Base-by-base conservation (phyloP, 1,140 invertebrate genomes). In the Limonius californicus region DNA sequence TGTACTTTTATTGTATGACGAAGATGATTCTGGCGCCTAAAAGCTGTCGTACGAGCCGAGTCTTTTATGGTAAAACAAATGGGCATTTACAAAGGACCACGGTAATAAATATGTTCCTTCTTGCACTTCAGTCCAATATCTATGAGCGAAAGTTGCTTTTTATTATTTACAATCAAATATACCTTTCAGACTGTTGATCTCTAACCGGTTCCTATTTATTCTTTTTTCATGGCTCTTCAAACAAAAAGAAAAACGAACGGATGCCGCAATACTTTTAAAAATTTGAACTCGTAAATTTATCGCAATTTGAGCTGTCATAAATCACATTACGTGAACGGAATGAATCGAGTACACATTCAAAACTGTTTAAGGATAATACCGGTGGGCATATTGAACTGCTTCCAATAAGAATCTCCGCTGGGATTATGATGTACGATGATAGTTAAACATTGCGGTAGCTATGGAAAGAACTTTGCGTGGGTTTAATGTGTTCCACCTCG, bases 391-490 rank as follows among this genome's bases (percentile, higher is more conserved):
- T 66, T 58, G 56, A 63, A 63, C 61, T 56, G 61, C 62, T 62
- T 66, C 61, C 55, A 59, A 59, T 63, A 62, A 54, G 61, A 63
- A 62, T 59, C 64, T 59, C 61, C 39, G 64, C 55, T 63, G 59
- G 62, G 61, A 66, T 66, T 66, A 65, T 66, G 64, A 66, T 66
- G 61, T 66, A 66, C 57, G 64, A 63, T 63, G 61, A 66, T 66
- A 63, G 60, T 66, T 60, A 62, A 66, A 63, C 42, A 50, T 61
- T 63, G 63, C 63, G 59, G 63, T 65, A 65, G 63, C 63, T 62
- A 39, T 45, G 35, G 63, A 65, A 65, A 65, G 63, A 58, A 54
- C 35, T 47, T 43, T 61, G 63, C 63, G 63, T 65, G 60, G 63
- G 63, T 61, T 61, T 65, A 61, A 65, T 65, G 20, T 21, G 59